These are phyloP conservation scores for Caenorhabditis imperialis DNA, from an alignment of 2,888 invertebrate genomes.

Conservation along the genomic window DNA sequence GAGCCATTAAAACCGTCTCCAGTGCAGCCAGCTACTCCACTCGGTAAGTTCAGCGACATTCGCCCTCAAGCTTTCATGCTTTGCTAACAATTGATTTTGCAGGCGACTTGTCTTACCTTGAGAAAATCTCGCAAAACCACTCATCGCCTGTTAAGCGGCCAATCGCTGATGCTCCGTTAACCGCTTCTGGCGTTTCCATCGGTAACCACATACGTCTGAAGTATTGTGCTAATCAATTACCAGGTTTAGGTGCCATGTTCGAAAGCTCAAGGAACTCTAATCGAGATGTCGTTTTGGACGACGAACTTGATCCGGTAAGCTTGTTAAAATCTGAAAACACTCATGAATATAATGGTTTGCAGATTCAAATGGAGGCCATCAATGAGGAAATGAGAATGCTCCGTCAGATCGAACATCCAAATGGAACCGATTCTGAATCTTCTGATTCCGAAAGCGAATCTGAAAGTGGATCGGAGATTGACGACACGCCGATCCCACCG, in stretches of 20 bases:
- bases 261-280: neutral
- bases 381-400: conserved; percentile 10
- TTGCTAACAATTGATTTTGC: conserved; percentile 4
- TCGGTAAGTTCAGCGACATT: conserved; percentile 31
- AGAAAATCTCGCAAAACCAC: conserved; percentile 30
- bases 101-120: conserved; percentile 56
- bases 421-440: too few species aligned
- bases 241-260: conserved; percentile 34
- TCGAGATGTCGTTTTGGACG: neutral
- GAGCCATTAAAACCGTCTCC: conserved; percentile 62
- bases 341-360: neutral
- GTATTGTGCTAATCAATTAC: too few species aligned
- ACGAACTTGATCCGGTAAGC: conserved; percentile 18
- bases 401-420: neutral
- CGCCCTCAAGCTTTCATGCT: neutral
- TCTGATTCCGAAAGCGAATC: neutral
- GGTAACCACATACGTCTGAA: too few species aligned
- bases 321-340: neutral
- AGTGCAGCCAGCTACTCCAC: conserved; percentile 51
- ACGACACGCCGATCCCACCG: neutral
- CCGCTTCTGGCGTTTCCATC: conserved; percentile 57
- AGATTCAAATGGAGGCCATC: conserved; percentile 14
- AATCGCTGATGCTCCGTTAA: conserved; percentile 51
- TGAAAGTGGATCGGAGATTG: neutral
- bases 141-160: conserved; percentile 51